These are phyloP conservation scores for Pemphigus obesinymphae DNA, from an alignment of 1,140 invertebrate species.

Conservation along the genomic window DNA sequence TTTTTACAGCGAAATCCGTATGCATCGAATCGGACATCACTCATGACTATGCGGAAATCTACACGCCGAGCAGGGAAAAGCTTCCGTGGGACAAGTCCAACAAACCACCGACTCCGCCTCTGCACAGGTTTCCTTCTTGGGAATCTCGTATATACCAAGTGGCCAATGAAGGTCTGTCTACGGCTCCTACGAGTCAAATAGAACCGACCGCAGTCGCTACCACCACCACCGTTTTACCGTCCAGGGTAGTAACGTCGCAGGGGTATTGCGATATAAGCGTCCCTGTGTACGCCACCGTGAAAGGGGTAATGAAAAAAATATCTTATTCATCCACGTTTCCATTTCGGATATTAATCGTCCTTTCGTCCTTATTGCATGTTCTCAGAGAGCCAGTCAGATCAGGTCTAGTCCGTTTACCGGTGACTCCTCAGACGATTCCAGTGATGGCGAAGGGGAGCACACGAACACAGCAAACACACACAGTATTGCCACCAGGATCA, in stretches of 20 bases:
- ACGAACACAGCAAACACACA: conserved; percentile 45
- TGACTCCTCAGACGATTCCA: conserved; percentile 91
- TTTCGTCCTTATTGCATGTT: no score
- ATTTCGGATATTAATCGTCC: not conserved
- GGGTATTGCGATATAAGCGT: conserved; percentile 83
- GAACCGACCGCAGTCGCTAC: conserved; percentile 50
- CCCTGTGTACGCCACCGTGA: conserved; percentile 92
- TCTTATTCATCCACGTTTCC: not conserved
- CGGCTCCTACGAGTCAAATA: conserved; percentile 51
- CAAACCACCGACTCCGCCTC: conserved; percentile 79
- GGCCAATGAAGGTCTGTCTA: conserved; percentile 73
- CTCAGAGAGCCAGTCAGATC: conserved; percentile 88
- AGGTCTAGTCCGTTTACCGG: conserved; percentile 90
- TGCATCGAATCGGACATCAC: conserved; percentile 55
- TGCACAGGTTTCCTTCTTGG: conserved; percentile 86
- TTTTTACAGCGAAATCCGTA: conserved; percentile 47
- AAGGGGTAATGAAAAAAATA: conserved; percentile 64
- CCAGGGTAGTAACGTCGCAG: conserved; percentile 43
- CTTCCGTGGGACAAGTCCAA: conserved; percentile 45
- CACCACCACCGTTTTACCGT: conserved; percentile 49
- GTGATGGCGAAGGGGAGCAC: conserved; percentile 71
- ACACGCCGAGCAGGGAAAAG: conserved; percentile 81
- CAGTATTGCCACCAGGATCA: conserved; percentile 50
- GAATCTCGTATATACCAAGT: conserved; percentile 90
- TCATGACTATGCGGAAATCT: conserved; percentile 89